These are phyloP conservation scores for Benitochromis conjunctus DNA, from an alignment of 2,113 vertebrate species.

Conservation along the genomic window DNA sequence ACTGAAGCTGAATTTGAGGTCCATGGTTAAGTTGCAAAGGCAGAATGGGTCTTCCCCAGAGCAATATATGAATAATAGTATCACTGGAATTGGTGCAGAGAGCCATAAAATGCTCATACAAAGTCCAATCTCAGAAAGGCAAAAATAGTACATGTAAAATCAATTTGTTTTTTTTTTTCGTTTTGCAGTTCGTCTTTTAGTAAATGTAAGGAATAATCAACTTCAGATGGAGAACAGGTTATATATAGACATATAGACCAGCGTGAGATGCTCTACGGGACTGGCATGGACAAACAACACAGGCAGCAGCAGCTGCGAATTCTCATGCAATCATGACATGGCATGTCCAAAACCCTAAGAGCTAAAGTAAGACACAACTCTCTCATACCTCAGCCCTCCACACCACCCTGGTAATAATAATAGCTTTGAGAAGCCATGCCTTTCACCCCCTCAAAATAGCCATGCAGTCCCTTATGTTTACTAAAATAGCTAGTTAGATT, in stretches of 20 bases:
- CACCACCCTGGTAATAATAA: slow-evolving; percentile 53
- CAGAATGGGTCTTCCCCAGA: not conserved
- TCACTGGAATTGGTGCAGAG: not conserved
- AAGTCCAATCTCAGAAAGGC: not conserved
- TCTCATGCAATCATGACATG: slow-evolving; percentile 28
- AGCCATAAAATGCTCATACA: not conserved
- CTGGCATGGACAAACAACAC: not conserved
- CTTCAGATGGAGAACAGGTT: not conserved
- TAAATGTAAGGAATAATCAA: not conserved
- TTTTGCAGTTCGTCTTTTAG: not conserved
- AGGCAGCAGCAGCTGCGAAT: slow-evolving; percentile 67
- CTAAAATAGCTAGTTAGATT: not conserved
- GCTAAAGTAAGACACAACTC: slow-evolving; percentile 60
- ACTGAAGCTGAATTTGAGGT: not conserved
- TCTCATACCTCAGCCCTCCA: slow-evolving; percentile 10
- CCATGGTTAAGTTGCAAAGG: not conserved
- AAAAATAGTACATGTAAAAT: not conserved
- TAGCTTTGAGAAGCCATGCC: slow-evolving; percentile 63
- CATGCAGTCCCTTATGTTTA: not conserved
- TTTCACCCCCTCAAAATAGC: slow-evolving; percentile 56
- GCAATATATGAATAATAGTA: not conserved
- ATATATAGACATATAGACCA: not conserved
- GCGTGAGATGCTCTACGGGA: slow-evolving; percentile 12
- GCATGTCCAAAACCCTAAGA: slow-evolving; percentile 28
- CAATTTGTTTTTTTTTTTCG: not conserved